Percentiles rank a stretch among this genome's conserved stretches.
These are phyloP conservation scores for Cosmopolites sordidus DNA, from an alignment of 2,888 invertebrate species.

Conservation along the genomic window DNA sequence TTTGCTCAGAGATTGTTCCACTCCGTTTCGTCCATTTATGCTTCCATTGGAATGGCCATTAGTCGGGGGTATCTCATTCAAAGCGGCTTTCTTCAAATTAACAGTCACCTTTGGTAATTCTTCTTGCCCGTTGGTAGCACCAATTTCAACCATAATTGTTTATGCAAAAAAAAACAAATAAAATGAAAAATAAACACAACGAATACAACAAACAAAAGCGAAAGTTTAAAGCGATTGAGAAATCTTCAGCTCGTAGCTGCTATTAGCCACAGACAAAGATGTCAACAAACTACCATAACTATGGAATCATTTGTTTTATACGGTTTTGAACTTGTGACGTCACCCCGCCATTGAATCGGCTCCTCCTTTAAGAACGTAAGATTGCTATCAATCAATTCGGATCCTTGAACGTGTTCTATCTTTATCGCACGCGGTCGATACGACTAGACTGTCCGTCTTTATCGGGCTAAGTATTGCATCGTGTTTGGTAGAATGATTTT, in stretches of 20 bases:
- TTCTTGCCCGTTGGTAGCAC: conserved; percentile 16
- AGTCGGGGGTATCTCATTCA: conserved; percentile 1
- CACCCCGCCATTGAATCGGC: conserved; percentile 15
- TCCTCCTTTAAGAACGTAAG: conserved; percentile 12
- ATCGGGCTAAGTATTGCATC: no score
- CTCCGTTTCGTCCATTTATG: conserved; percentile 4
- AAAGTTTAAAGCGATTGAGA: neutral
- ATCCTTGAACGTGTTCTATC: conserved; percentile 6
- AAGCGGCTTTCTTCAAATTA: conserved; percentile 10
- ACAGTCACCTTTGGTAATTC: conserved; percentile 9
- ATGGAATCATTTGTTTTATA: conserved; percentile 25
- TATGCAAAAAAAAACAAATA: no score
- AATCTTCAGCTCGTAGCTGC: conserved; percentile 1
- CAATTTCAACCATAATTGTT: conserved; percentile 23
- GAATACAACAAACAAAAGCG: neutral
- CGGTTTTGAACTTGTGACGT: conserved; percentile 17
- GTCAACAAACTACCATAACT: conserved; percentile 18
- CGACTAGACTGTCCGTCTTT: no score
- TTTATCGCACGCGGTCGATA: neutral
- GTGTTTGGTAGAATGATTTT: neutral
- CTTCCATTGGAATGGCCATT: conserved; percentile 8
- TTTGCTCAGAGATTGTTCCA: neutral
- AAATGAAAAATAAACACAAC: no score
- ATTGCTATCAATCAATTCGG: conserved; percentile 10
- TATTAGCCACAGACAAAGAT: conserved; percentile 6